A percentile compares a stretch with the other conserved stretches of the same genome.
phyloP scores from a whole-genome alignment of 2,113 vertebrate species.

The Tychaedon coryphoeus region DNA sequence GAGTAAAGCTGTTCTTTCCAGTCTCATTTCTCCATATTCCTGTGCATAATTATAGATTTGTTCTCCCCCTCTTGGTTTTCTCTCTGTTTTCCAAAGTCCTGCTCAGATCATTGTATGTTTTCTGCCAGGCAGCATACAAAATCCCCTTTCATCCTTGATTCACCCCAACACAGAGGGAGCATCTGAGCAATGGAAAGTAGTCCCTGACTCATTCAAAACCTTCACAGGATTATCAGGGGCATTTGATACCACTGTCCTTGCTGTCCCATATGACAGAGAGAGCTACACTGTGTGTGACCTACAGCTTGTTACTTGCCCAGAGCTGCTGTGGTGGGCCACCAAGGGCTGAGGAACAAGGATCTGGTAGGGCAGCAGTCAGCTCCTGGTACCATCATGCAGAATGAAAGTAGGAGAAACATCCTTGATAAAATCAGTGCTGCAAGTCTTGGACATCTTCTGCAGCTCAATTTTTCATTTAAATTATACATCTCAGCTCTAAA shows the following conservation, averaged over 20 bases:
- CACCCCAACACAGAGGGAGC: not conserved
- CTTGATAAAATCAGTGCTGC: not conserved
- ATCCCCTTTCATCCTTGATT: not conserved
- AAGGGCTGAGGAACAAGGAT: not conserved
- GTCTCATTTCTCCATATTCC: not conserved
- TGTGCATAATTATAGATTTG: not conserved
- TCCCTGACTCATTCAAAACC: not conserved
- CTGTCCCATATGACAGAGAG: not conserved
- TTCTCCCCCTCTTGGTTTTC: not conserved
- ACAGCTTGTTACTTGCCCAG: not conserved
- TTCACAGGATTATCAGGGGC: not conserved
- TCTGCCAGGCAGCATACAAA: not conserved
- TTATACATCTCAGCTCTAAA: not conserved
- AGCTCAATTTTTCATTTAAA: not conserved
- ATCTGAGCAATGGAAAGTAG: not conserved
- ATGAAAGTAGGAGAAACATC: fast-evolving
- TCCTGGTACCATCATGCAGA: not conserved
- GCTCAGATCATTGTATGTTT: not conserved
- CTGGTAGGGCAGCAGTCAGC: not conserved
- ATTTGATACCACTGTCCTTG: not conserved
- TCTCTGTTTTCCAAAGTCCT: not conserved
- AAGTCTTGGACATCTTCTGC: not conserved
- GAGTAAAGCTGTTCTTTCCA: not conserved
- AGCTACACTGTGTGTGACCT: fast-evolving
- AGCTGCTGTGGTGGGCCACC: not conserved